Evolutionary conservation across 2,113 vertebrate species (phyloP), one percentile per base, ranked within the genome.

Genomic region (Coryphaenoides rupestris): DNA sequence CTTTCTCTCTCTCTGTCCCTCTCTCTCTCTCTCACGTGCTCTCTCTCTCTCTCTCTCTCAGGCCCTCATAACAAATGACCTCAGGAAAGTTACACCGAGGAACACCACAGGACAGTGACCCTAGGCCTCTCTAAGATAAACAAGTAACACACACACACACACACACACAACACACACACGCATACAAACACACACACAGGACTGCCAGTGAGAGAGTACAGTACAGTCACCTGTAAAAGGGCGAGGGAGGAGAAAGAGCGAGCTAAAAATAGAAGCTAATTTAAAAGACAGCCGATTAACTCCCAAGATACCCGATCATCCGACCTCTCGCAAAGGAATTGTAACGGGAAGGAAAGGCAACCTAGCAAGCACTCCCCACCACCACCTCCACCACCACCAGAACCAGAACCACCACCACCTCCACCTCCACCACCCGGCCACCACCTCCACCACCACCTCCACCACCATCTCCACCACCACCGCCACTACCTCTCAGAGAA

Each of bases 271-370:
- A 86, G 75, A 60, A 74, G 21, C 70, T 75, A 58, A 72, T 86
- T 81, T 76, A 75, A n/a, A 84, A 79, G 70, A 58, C 63, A 49
- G 56, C 60, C 23, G 62, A 79, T 80, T 77, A 78, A 45, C 47
- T 74, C 58, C 56, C 28, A 56, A 78, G 70, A 84, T 76, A 84
- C 84, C 70, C 86, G 84, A 79, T 86, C 66, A 80, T 82, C 80
- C 60, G 62, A 50, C 56, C 62, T 74, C 66, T 81, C 63, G 50
- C n/a, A n/a, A 69, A 68, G 69, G 69, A 47, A 77, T 26, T 26
- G 24, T 26, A 26, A 79, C 61, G 63, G 69, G 72, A 65, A 65
- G 45, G 75, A 73, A 86, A 65, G 72, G 68, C 78, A 73, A 64
- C 74, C 78, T 84, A 77, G 76, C 70, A 60, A 77, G 76, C 70